Evolutionary conservation across 1,140 invertebrate species (phyloP).

Genomic region (Formica selysi): DNA sequence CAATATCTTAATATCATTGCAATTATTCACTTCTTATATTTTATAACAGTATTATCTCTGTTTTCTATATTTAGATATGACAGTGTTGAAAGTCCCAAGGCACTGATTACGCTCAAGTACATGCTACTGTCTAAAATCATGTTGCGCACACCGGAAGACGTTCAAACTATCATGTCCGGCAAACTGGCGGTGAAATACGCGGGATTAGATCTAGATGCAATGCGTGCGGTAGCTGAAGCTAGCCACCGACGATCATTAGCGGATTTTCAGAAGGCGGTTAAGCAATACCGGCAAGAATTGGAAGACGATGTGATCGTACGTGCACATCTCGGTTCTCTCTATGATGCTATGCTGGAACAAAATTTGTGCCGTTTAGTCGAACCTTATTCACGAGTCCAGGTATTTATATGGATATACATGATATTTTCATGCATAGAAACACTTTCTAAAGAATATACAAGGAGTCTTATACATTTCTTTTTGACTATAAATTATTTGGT

Average conservation of each 20-base stretch:
- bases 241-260: conserved; percentile 98
- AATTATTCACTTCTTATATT: not conserved
- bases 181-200: conserved; percentile 99
- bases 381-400: conserved; percentile 98
- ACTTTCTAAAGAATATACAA: too few relatives aligned
- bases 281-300: conserved; percentile 95
- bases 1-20: not conserved
- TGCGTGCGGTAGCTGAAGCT: conserved; percentile 98
- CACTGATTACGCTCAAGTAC: conserved; percentile 98
- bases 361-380: conserved; percentile 99
- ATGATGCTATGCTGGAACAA: conserved; percentile 99
- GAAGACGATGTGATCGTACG: conserved; percentile 98
- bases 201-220: conserved; percentile 98
- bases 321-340: conserved; percentile 98
- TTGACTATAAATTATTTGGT: not conserved
- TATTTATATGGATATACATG: conserved; percentile 80
- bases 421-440: not conserved
- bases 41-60: not conserved
- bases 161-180: conserved; percentile 97
- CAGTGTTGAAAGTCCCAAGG: conserved; percentile 96
- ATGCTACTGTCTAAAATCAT: conserved; percentile 99
- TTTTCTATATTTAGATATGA: conserved; percentile 90
- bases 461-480: conserved; percentile 71
- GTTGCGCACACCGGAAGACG: conserved; percentile 98
- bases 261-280: conserved; percentile 96